Conservation (phyloP, 2,888 invertebrate species). For the Tortrix viridana region DNA sequence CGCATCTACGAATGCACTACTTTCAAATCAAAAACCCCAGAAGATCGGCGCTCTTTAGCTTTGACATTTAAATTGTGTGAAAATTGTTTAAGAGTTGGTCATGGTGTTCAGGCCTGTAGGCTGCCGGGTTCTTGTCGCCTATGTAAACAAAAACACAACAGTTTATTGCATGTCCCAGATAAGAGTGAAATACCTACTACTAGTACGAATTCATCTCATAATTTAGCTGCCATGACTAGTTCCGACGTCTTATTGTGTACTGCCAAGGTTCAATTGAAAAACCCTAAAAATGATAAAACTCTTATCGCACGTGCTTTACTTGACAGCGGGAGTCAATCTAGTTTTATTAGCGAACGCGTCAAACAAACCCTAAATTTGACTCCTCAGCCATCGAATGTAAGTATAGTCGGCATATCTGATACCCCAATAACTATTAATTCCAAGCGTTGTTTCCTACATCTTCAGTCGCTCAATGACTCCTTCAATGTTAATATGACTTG, state of each 20-base stretch:
- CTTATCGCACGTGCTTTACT: background rate
- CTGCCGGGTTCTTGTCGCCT: background rate
- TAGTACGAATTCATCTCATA: background rate
- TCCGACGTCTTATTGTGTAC: background rate
- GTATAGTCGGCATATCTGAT: background rate
- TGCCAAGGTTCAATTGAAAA: background rate
- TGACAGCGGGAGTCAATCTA: conserved; percentile 5
- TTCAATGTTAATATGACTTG: no score
- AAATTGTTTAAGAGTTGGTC: background rate
- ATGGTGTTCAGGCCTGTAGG: background rate
- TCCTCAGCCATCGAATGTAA: background rate
- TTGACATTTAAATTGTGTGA: background rate
- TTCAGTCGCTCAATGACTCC: no score
- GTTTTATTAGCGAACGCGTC: background rate
- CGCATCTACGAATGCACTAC: conserved; percentile 1
- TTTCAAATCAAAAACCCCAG: background rate
- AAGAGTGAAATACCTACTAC: background rate
- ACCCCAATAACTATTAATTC: no score
- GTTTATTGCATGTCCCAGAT: background rate
- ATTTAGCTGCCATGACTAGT: background rate
- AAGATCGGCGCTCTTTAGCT: background rate
- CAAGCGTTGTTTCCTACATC: background rate
- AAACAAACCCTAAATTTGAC: background rate
- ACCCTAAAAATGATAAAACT: background rate
- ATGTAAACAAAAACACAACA: conserved; percentile 1